Percentiles rank a stretch among this genome's conserved stretches.
Evolutionary conservation across 2,888 invertebrate species (phyloP).

Genomic region (Troilus luridus): DNA sequence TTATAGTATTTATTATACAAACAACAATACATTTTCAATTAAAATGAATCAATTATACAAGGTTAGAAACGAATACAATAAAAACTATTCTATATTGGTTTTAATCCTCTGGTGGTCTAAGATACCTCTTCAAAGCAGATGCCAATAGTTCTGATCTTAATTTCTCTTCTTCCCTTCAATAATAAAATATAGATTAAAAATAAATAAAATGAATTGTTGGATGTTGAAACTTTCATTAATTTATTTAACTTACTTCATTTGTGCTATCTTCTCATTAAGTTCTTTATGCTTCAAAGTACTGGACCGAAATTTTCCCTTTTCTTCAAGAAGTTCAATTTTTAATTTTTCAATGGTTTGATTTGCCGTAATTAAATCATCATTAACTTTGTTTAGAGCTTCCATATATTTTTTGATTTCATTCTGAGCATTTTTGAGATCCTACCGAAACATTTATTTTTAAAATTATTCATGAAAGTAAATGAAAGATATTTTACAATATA

Average conservation of each 20-base stretch:
- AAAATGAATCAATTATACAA: not conserved
- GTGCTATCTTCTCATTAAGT: slow-evolving; percentile 1
- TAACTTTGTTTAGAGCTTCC: not conserved
- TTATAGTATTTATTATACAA: not conserved
- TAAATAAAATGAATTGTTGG: not conserved
- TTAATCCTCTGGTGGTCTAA: not conserved
- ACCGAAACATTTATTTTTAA: not conserved
- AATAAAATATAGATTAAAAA: not conserved
- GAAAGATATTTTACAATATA: not conserved
- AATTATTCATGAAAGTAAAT: not conserved
- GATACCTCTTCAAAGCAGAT: slow-evolving; percentile 39
- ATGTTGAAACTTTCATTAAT: not conserved
- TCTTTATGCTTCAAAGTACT: not conserved
- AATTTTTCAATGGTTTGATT: slow-evolving; percentile 18
- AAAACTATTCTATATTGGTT: not conserved
- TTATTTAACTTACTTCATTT: slow-evolving; percentile 2
- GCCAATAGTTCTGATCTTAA: slow-evolving; percentile 17
- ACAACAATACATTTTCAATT: not conserved
- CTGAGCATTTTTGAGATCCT: not conserved
- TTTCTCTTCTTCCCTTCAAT: slow-evolving; percentile 42
- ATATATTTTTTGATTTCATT: slow-evolving; percentile 10
- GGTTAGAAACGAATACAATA: not conserved
- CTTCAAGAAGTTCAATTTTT: not conserved
- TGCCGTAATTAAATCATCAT: not conserved
- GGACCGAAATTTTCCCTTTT: not conserved